These are phyloP conservation scores for Ennomos erosarius DNA, from an alignment of 2,888 invertebrate species.

Conservation along the genomic window DNA sequence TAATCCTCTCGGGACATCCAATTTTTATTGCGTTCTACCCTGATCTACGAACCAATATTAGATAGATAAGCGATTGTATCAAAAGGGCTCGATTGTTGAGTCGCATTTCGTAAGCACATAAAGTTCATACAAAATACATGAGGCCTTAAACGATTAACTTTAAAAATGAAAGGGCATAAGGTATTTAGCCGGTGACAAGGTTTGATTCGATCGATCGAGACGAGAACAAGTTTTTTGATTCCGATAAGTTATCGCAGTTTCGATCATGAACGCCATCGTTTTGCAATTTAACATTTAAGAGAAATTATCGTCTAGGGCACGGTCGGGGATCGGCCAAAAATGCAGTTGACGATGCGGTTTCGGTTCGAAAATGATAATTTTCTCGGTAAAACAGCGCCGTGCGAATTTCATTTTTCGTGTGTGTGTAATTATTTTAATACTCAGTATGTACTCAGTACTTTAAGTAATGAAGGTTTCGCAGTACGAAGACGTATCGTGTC, in stretches of 20 bases:
- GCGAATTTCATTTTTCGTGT: constrained; percentile 55
- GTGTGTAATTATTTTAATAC: constrained; percentile 72
- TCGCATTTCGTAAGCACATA: constrained; percentile 25
- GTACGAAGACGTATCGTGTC: constrained; percentile 17
- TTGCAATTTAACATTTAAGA: constrained; percentile 69
- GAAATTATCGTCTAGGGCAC: constrained; percentile 65
- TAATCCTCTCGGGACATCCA: constrained; percentile 78
- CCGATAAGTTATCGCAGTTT: constrained; percentile 59
- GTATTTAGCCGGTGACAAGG: constrained; percentile 45
- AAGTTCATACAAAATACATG: constrained; percentile 26
- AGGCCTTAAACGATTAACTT: constrained; percentile 32
- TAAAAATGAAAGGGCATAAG: constrained; percentile 47
- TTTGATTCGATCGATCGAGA: constrained; percentile 42
- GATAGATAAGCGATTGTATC: constrained; percentile 65
- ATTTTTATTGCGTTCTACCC: constrained; percentile 80
- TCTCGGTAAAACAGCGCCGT: constrained; percentile 57
- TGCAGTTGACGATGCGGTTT: constrained; percentile 59
- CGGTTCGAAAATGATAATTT: constrained; percentile 68
- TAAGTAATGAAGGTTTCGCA: constrained; percentile 35
- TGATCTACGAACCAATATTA: constrained; percentile 78
- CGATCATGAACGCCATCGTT: constrained; percentile 61
- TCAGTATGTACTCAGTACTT: constrained; percentile 53
- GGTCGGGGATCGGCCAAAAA: constrained; percentile 52
- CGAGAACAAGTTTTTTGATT: constrained; percentile 51
- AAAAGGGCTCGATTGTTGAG: constrained; percentile 64